Base-by-base conservation (phyloP, 2,113 vertebrate species). In the Hiodon alosoides region DNA sequence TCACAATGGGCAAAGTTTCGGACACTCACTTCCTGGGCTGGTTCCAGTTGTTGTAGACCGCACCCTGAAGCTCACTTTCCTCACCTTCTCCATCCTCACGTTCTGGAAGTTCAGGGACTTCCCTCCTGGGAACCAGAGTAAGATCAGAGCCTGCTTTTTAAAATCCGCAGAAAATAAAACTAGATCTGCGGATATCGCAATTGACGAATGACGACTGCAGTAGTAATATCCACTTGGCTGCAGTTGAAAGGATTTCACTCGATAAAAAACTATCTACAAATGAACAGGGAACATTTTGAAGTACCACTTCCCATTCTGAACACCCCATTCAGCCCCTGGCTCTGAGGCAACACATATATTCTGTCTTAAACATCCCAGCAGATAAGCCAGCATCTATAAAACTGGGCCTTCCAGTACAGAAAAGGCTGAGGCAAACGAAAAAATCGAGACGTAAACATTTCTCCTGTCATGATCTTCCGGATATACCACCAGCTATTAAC, bases 51-150 rank as follows among this genome's bases (percentile, higher is more conserved):
- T 85, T 95, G 69, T 93, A 93, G 7, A 92, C 81, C 60, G 89
- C 85, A 78, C 89, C 92, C 74, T 93, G 92, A 79, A 94, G 86
- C 71, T 95, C 94, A 57, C 96, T 99, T 86, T 99, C 97, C 84
- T 98, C 97, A 81, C 97, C 97, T 69, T 99, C 97, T 7, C 97
- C 97, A 57, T 98, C 97, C 88, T 99, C 97, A 54, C 97, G 89
- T 83, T 98, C 97, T 8, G 97, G 97, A 74, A 99, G 91, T 80
- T 92, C 94, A 50, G 93, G 88, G 62, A 93, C 83, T 73, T 91
- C 91, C 82, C 92, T 94, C 74, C 76, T 78, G 67, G 73, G 74
- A 78, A 86, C 86, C 1, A 83, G 67, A 52, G 76, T 13, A 75
- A 55, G 73, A n/a, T 13, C 4, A 13, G 50, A 5, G 51, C 67